Evolutionary conservation across 2,888 invertebrate species (phyloP).

Genomic region (Acanthosepion lycidas): DNA sequence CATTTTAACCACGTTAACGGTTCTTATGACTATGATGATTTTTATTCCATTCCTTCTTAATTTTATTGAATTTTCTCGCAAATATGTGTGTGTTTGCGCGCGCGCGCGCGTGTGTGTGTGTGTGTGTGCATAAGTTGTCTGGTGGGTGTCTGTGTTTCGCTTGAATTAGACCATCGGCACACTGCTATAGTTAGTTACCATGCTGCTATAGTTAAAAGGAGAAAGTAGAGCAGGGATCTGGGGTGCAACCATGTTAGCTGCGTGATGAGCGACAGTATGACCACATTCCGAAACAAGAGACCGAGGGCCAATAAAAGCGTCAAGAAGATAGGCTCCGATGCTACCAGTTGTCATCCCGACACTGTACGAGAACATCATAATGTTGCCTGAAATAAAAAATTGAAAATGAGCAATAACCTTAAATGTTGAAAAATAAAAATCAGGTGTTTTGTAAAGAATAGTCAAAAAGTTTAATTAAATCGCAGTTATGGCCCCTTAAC

Average conservation of each 20-base stretch:
- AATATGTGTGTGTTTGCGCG: neutral
- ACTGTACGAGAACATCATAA: constrained; percentile 94
- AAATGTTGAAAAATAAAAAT: too few relatives aligned
- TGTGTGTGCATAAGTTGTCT: neutral
- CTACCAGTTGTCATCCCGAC: constrained; percentile 89
- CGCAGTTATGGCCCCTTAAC: neutral
- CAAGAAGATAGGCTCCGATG: constrained; percentile 86
- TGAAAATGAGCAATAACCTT: neutral
- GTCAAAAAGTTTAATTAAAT: too few relatives aligned
- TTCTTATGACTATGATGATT: too few relatives aligned
- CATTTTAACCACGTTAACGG: too few relatives aligned
- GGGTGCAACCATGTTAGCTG: neutral
- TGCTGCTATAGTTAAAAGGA: constrained; percentile 33
- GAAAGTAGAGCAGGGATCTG: constrained; percentile 24
- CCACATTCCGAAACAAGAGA: neutral
- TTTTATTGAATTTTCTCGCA: neutral
- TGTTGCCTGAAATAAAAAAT: constrained; percentile 81
- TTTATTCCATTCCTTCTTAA: neutral
- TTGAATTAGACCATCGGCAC: neutral
- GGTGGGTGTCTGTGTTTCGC: neutral
- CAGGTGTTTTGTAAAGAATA: neutral
- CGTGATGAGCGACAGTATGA: neutral
- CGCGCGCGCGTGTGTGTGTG: neutral
- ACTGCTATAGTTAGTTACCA: neutral
- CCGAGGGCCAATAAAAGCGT: constrained; percentile 61